Conservation (phyloP, 2,113 vertebrate genomes). For the Bombycilla garrulus region DNA sequence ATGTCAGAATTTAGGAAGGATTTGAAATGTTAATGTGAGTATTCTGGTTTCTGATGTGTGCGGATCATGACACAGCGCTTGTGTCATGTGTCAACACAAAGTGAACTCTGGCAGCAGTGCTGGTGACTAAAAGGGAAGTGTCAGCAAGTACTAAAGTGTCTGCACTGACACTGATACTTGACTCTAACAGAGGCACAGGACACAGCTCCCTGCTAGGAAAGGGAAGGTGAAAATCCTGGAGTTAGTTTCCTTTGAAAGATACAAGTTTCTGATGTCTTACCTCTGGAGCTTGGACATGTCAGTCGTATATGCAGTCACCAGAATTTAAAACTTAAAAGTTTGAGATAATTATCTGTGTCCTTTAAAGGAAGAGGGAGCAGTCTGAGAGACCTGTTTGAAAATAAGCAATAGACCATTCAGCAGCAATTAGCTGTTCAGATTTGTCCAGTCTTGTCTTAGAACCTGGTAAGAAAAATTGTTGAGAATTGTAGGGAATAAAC, state of each 20-base stretch:
- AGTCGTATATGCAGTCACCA: neutral
- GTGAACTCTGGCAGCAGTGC: neutral
- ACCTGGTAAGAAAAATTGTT: neutral
- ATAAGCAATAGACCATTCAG: neutral
- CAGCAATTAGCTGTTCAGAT: neutral
- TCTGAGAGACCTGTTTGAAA: neutral
- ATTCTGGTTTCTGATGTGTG: neutral
- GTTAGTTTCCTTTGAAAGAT: neutral
- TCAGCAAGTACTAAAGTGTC: neutral
- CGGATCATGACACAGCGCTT: neutral
- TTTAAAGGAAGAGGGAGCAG: neutral
- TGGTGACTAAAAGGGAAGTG: neutral
- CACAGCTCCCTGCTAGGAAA: neutral
- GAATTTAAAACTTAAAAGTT: neutral
- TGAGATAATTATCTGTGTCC: neutral
- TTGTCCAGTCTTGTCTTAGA: neutral
- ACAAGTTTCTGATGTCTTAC: neutral
- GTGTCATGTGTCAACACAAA: neutral
- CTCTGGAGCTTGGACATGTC: neutral
- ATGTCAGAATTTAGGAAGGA: neutral
- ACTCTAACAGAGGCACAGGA: neutral
- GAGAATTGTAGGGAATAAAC: neutral
- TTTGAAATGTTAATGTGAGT: neutral
- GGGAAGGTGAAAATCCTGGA: neutral
- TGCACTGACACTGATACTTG: neutral